Evolutionary conservation across 2,113 vertebrate species (phyloP).

Genomic region (Nothobranchius furzeri): DNA sequence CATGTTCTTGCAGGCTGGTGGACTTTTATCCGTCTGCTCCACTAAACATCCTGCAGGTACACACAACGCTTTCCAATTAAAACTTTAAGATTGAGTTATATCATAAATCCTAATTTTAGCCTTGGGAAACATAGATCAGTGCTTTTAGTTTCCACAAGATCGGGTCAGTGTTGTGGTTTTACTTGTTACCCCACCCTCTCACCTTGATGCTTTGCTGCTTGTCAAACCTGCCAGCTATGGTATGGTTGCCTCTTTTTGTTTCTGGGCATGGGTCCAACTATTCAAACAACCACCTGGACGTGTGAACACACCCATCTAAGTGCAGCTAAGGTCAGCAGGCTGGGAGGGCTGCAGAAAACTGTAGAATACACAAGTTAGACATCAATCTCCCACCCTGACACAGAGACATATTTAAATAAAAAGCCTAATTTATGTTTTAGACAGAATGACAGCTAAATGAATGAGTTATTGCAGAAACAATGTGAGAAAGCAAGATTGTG

Average conservation of each 20-base stretch:
- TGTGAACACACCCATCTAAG: slow-evolving; percentile 51
- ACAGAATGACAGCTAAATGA: not conserved
- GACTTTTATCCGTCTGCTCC: slow-evolving; percentile 64
- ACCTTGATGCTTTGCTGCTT: slow-evolving; percentile 41
- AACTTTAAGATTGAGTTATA: slow-evolving; percentile 20
- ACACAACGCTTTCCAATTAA: slow-evolving; percentile 13
- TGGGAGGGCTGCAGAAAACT: not conserved
- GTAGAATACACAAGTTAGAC: slow-evolving; percentile 4
- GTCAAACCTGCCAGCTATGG: slow-evolving; percentile 43
- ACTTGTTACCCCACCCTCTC: slow-evolving; percentile 20
- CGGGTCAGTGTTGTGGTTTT: slow-evolving; percentile 3
- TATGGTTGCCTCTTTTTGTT: slow-evolving; percentile 39
- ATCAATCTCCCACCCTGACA: not conserved
- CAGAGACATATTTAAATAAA: not conserved
- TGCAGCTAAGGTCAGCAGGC: slow-evolving; percentile 18
- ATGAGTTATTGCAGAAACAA: no score
- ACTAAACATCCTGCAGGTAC: slow-evolving; percentile 41
- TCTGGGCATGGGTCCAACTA: slow-evolving; percentile 21
- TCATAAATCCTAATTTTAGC: slow-evolving; percentile 10
- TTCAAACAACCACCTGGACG: slow-evolving; percentile 60
- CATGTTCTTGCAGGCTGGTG: slow-evolving; percentile 70
- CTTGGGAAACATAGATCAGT: not conserved
- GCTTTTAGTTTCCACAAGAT: slow-evolving; percentile 37
- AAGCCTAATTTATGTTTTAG: not conserved
- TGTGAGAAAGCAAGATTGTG: no score